phyloP scores from a whole-genome alignment of 2,888 invertebrate genomes.

The Boloria euphrosyne region DNA sequence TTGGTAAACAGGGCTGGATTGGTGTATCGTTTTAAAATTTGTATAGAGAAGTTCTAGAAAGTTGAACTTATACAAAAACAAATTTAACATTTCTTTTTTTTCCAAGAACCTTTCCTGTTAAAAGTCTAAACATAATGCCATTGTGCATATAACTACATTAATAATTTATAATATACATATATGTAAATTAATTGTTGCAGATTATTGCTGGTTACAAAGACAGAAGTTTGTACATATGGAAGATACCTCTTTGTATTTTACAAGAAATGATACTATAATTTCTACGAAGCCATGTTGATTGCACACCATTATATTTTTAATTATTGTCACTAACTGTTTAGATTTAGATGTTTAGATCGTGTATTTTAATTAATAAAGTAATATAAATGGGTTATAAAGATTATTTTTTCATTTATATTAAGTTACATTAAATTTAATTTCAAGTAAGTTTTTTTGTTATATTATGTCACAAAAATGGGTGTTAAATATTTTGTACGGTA shows the following conservation, averaged over 20 bases:
- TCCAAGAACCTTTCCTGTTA: no score
- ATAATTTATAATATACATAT: no score
- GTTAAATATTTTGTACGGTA: no score
- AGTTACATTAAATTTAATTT: not conserved
- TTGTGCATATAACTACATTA: not conserved
- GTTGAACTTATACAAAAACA: no score
- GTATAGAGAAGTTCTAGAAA: no score
- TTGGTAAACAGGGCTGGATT: no score
- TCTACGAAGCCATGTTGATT: conserved; percentile 50
- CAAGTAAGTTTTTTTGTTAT: no score
- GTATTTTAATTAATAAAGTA: conserved; percentile 33
- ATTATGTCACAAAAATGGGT: no score
- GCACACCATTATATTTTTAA: conserved; percentile 42
- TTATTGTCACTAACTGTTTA: conserved; percentile 42
- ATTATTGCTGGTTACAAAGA: conserved; percentile 87
- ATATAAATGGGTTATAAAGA: conserved; percentile 41
- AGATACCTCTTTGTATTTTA: conserved; percentile 80
- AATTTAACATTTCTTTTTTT: no score
- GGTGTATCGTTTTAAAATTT: no score
- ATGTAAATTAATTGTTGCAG: conserved; percentile 73
- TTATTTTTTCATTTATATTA: conserved; percentile 24
- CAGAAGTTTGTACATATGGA: conserved; percentile 84
- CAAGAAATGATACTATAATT: conserved; percentile 76
- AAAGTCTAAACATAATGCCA: no score
- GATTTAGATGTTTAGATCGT: conserved; percentile 22